Conservation (phyloP, 2,113 vertebrate genomes). For the Podocnemis expansa region DNA sequence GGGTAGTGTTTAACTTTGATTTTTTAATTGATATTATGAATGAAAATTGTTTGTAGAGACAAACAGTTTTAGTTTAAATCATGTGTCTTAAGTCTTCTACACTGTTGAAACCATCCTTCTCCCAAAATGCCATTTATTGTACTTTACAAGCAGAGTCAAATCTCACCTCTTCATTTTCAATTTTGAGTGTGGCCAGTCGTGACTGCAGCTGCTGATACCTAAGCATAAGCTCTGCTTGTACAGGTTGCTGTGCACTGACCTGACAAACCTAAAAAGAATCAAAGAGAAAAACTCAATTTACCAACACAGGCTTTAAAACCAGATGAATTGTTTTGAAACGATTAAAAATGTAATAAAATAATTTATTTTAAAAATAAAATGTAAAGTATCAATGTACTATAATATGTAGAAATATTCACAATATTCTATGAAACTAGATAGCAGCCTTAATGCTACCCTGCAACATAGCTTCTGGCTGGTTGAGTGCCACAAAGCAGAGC, state of each 20-base stretch:
- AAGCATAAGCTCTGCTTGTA: slow-evolving; percentile 93
- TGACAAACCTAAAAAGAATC: slow-evolving; percentile 89
- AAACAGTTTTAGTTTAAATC: not conserved
- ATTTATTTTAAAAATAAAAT: not conserved
- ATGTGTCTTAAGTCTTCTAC: not conserved
- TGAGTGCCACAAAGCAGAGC: not conserved
- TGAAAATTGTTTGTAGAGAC: not conserved
- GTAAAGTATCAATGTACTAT: not conserved
- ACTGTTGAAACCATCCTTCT: not conserved
- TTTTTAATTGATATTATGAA: not conserved
- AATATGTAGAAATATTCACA: not conserved
- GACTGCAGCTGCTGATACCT: slow-evolving; percentile 97
- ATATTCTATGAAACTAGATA: not conserved
- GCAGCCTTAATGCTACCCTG: not conserved
- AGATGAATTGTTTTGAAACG: not conserved
- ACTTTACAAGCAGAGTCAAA: not conserved
- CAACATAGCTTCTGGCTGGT: not conserved
- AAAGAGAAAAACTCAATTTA: not conserved
- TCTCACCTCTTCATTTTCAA: slow-evolving; percentile 97
- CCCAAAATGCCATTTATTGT: not conserved
- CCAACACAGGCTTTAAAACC: not conserved
- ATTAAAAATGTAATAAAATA: not conserved
- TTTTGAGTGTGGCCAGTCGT: slow-evolving; percentile 93
- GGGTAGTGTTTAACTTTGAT: not conserved
- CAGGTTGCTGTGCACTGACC: slow-evolving; percentile 92